phyloP scores from a whole-genome alignment of 1,140 invertebrate species.

The Delia radicum region DNA sequence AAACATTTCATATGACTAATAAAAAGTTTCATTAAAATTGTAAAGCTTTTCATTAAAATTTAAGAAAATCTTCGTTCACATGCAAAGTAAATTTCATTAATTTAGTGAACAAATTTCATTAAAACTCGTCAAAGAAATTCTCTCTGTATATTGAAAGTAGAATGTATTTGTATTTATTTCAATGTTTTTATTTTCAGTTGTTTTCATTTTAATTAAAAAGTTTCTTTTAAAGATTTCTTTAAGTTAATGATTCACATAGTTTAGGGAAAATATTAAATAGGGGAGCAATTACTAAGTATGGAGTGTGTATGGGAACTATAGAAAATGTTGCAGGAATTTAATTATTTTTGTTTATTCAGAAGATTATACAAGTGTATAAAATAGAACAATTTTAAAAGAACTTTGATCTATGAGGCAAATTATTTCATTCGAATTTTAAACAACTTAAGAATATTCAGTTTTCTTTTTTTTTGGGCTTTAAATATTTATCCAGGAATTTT shows the following conservation, averaged over 20 bases:
- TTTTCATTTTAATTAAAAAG: slow-evolving; percentile 17
- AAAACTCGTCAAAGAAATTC: too few relatives aligned
- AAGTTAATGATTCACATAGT: background rate
- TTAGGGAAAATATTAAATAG: background rate
- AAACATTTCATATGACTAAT: too few relatives aligned
- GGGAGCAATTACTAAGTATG: background rate
- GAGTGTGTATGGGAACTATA: background rate
- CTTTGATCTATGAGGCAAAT: background rate
- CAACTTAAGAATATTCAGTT: background rate
- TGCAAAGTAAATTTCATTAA: too few relatives aligned
- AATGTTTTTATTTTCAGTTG: background rate
- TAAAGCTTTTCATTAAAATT: too few relatives aligned
- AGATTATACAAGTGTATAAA: background rate
- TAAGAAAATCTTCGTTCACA: too few relatives aligned
- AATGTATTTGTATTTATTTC: background rate
- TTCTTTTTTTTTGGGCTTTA: background rate
- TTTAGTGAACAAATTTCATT: too few relatives aligned
- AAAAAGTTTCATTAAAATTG: too few relatives aligned
- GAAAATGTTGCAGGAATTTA: background rate
- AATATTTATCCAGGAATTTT: background rate
- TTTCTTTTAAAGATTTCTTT: background rate
- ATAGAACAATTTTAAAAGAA: too few relatives aligned
- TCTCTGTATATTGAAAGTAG: too few relatives aligned
- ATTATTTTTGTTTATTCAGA: background rate
- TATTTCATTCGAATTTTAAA: background rate